Evolutionary conservation across 2,113 vertebrate genomes (phyloP).

Genomic region (Stegostoma tigrinum): DNA sequence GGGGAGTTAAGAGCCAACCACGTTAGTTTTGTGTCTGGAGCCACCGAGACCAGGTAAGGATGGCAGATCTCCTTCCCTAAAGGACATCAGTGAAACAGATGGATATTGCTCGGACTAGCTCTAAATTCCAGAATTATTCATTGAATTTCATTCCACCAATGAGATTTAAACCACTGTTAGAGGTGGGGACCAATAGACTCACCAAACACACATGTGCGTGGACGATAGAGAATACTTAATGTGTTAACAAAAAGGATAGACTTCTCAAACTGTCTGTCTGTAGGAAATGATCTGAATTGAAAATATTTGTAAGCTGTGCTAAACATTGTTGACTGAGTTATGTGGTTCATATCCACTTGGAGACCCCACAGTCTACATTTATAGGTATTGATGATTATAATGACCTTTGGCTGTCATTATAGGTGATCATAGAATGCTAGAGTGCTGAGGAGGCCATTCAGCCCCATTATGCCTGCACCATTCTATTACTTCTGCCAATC

Average conservation of each 20-base stretch:
- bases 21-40: too few relatives aligned
- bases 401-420: background rate
- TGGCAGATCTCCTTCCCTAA: too few relatives aligned
- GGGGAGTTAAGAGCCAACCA: too few relatives aligned
- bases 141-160: too few relatives aligned
- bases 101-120: too few relatives aligned
- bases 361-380: background rate
- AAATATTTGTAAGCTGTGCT: background rate
- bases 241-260: background rate
- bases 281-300: background rate
- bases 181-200: background rate
- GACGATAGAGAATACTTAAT: background rate
- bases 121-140: too few relatives aligned
- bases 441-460: background rate
- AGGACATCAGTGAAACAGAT: too few relatives aligned
- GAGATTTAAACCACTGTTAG: background rate
- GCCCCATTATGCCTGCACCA: too few relatives aligned
- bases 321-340: background rate
- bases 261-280: background rate
- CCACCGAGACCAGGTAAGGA: too few relatives aligned
- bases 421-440: background rate
- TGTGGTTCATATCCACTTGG: background rate
- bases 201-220: background rate
- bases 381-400: background rate
- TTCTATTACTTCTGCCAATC: too few relatives aligned